Conservation (phyloP, 2,797 vertebrate species). For the Gambusia yucatana region DNA sequence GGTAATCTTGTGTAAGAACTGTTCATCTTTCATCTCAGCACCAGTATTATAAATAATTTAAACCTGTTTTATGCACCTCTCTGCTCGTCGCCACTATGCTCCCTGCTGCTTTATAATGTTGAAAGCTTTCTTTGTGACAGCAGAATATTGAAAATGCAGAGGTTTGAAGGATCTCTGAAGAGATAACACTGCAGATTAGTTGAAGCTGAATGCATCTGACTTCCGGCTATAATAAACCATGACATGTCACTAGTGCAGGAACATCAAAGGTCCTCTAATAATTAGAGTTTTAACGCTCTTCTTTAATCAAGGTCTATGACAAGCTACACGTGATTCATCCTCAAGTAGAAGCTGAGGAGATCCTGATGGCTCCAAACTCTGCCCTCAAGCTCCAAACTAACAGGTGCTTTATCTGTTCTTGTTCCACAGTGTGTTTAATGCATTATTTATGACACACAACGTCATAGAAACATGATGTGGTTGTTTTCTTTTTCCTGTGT, state of each 20-base stretch:
- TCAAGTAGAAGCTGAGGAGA: slow-evolving; percentile 83
- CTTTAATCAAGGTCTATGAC: slow-evolving; percentile 90
- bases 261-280: slow-evolving; percentile 59
- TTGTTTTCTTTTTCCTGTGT: slow-evolving; percentile 2
- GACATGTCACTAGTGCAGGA: slow-evolving; percentile 46
- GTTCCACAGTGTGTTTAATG: background rate
- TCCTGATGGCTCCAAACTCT: slow-evolving; percentile 94
- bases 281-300: slow-evolving; percentile 40
- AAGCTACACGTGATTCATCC: slow-evolving; percentile 87
- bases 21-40: slow-evolving; percentile 7
- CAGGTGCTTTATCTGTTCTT: slow-evolving; percentile 79
- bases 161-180: slow-evolving; percentile 46
- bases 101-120: slow-evolving; percentile 27
- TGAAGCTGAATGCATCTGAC: slow-evolving; percentile 44
- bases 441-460: background rate
- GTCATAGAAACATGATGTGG: background rate
- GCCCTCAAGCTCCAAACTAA: slow-evolving; percentile 91
- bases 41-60: background rate
- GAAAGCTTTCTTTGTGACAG: slow-evolving; percentile 23
- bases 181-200: slow-evolving; percentile 65
- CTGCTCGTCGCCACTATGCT: slow-evolving; percentile 11
- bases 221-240: slow-evolving; percentile 61
- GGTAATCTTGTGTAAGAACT: background rate
- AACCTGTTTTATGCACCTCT: slow-evolving; percentile 12
- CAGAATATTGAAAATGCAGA: slow-evolving; percentile 39